Base-by-base conservation (phyloP, 2,113 vertebrate species). In the Passer domesticus region DNA sequence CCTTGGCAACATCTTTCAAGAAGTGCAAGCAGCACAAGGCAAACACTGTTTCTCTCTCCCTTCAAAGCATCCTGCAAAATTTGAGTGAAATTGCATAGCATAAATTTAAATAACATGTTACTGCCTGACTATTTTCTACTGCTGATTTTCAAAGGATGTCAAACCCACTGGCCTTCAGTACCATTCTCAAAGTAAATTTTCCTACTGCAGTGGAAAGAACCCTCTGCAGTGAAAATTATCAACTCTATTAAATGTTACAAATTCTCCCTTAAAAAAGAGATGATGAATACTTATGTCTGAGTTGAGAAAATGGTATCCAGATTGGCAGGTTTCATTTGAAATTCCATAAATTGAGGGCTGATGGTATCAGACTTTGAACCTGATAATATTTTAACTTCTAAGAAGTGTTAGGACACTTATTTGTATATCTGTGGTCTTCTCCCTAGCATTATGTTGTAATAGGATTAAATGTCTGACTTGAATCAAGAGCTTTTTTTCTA, bases 331-430 rank as follows among this genome's bases (percentile, higher is more conserved):
- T 24, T 81, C 6, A 58, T 8, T 27, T 58, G 15, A 75, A 91
- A 53, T 60, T 50, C 28, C 30, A 17, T 50, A 66, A 83, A 37
- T 4, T 16, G 18, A 82, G 44, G 23, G 14, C 17, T 92, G 23
- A 4, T 6, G 21, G 8, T 24, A 3, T 28, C 2, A 3, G 13
- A 8, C 15, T 60, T 79, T 73, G 41, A 73, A 43, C 3, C 0
- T 44, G 28, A 27, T 23, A 55, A 27, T 31, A 46, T 23, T 70
- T 31, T 31, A 67, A 81, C n/a, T n/a, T 69, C 11, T 84, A 10
- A 30, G 15, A 43, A 50, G 11, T 43, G 39, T 31, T 31, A 33
- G 24, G 63, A 9, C 39, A 63, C 25, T 44, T 59, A 20, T 77
- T 70, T 33, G 1, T 66, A 14, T 30, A 10, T 20, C 79, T 77